These are phyloP conservation scores for Nezara viridula DNA, from an alignment of 2,888 invertebrate species.

Conservation along the genomic window DNA sequence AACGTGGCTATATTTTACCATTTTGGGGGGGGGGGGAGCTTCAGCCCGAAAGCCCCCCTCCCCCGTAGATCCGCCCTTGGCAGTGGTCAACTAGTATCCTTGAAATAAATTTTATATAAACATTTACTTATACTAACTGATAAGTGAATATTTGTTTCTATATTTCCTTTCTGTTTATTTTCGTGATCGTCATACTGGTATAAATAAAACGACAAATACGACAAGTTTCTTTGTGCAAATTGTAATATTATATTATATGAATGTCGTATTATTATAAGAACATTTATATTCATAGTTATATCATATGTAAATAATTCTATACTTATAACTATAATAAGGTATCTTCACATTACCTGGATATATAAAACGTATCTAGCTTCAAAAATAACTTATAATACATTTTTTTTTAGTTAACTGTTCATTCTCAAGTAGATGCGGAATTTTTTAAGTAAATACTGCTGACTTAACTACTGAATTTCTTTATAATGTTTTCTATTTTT, in stretches of 20 bases:
- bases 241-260: not conserved
- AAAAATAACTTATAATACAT: not conserved
- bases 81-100: too few relatives aligned
- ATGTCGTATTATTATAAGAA: not conserved
- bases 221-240: not conserved
- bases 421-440: too few relatives aligned
- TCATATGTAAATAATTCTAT: not conserved
- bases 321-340: not conserved
- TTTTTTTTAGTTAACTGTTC: too few relatives aligned
- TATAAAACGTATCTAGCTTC: not conserved
- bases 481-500: too few relatives aligned
- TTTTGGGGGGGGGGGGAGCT: too few relatives aligned
- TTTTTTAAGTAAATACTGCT: too few relatives aligned
- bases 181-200: not conserved
- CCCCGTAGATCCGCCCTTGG: too few relatives aligned
- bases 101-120: not conserved
- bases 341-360: not conserved
- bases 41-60: too few relatives aligned
- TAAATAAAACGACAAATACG: conserved; percentile 13
- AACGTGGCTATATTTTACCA: too few relatives aligned
- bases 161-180: conserved; percentile 20
- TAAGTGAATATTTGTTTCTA: not conserved
- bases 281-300: not conserved
- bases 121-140: not conserved
- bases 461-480: too few relatives aligned